Evolutionary conservation across 2,888 invertebrate species (phyloP).

Genomic region (Xylocampa areola): DNA sequence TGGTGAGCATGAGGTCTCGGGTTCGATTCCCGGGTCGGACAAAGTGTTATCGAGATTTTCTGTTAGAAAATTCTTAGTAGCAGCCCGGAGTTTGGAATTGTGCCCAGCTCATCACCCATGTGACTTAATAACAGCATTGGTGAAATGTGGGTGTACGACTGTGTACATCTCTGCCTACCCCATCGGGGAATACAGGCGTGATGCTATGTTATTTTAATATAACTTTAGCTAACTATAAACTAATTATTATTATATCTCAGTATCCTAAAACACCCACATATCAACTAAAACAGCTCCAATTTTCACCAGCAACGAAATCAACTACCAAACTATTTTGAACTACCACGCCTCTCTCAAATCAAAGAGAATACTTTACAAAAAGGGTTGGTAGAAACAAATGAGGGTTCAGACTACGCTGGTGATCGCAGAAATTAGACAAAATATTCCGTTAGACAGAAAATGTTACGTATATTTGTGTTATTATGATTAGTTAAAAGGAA

Average conservation of each 20-base stretch:
- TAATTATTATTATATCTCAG: conserved; percentile 5
- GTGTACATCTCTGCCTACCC: too few relatives aligned
- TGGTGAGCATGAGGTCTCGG: too few relatives aligned
- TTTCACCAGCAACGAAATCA: background rate
- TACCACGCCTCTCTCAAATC: conserved; percentile 12
- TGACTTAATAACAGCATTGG: too few relatives aligned
- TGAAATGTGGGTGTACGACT: too few relatives aligned
- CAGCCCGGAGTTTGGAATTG: too few relatives aligned
- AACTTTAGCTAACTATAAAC: background rate
- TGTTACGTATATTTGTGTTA: conserved; percentile 8
- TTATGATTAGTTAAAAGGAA: conserved; percentile 10
- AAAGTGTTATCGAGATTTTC: too few relatives aligned
- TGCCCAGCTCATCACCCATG: too few relatives aligned
- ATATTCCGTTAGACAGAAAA: conserved; percentile 7
- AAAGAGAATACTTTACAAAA: conserved; percentile 12
- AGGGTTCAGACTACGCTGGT: conserved; percentile 3
- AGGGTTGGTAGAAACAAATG: background rate
- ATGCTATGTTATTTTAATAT: background rate
- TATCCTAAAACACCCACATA: conserved; percentile 10
- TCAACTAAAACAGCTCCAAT: background rate
- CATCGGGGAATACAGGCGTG: too few relatives aligned
- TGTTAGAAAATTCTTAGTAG: too few relatives aligned
- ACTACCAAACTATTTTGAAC: background rate
- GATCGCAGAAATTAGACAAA: conserved; percentile 8
- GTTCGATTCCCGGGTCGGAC: too few relatives aligned